Evolutionary conservation across 2,113 vertebrate genomes (phyloP), one percentile per base, ranked within the genome.

Genomic region (Marmota flaviventris): DNA sequence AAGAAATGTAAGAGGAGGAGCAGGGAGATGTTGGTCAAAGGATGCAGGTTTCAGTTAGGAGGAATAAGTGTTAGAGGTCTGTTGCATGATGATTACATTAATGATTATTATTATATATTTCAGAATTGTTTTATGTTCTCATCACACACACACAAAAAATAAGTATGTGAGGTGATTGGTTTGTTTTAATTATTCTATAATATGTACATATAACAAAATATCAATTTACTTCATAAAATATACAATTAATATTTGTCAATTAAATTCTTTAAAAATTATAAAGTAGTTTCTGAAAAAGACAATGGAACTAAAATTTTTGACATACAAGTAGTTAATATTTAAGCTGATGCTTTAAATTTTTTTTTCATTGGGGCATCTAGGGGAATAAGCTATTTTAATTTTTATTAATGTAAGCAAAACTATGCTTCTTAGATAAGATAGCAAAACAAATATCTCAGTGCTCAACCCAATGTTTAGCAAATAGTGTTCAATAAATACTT

Each of bases 341-440:
- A 67, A 87, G 22, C 7, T 77, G 1, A 1, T 42, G 20, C 63
- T 78, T 91, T 90, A 93, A 86, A 93, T 45, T 24, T 39, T 63
- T 11, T 73, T 76, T 87, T 53, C 93, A 56, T 84, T 70, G 58
- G 16, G 67, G 32, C 7, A 65, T 79, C 17, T 76, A 42, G 16
- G 48, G 16, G 0, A 89, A 89, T 53, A 48, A 89, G 9, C 25
- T 42, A 11, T 84, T 72, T 65, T 73, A 75, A 88, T 87, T 79
- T 34, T 70, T 67, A 58, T 85, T 92, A 73, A 58, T 86, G 25
- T 25, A 92, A 89, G 77, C n/a, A 89, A 96, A 94, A 84, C 39
- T 45, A 92, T 34, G 27, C 13, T 67, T 91, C 79, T 93, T 87
- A 72, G 7, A 73, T 82, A 90, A 72, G 7, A 73, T 82, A 69